Evolutionary conservation across 2,113 vertebrate genomes (phyloP).

Genomic region (Henicopernis longicauda): DNA sequence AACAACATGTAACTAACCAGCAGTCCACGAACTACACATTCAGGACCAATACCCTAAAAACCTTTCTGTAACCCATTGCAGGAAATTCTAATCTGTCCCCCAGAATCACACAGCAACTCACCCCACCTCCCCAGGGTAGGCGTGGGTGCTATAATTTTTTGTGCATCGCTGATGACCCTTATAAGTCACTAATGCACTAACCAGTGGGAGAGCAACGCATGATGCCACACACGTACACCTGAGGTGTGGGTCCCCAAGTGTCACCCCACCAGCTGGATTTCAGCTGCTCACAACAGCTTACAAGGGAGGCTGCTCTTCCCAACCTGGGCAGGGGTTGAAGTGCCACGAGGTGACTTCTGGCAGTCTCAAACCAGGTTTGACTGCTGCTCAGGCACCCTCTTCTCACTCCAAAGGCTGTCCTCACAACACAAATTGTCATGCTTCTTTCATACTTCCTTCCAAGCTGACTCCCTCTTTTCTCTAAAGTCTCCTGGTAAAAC

Average conservation of each 20-base stretch:
- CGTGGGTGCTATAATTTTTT: neutral
- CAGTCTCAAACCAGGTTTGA: neutral
- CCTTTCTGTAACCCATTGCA: neutral
- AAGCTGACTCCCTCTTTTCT: neutral
- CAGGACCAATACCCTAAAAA: neutral
- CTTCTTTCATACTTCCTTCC: neutral
- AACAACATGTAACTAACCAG: neutral
- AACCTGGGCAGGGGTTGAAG: neutral
- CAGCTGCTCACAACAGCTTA: neutral
- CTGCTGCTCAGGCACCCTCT: neutral
- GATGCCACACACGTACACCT: accelerated
- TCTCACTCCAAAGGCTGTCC: neutral
- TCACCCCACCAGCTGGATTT: neutral
- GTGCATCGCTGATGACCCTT: neutral
- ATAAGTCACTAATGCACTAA: accelerated
- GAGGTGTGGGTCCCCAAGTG: neutral
- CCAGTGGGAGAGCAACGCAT: neutral
- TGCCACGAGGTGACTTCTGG: neutral
- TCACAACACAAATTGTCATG: neutral
- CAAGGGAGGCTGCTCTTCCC: neutral
- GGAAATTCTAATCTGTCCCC: neutral
- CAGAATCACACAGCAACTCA: neutral
- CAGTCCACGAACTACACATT: neutral
- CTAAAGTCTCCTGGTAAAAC: neutral
- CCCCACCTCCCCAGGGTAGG: accelerated